Base-by-base conservation (phyloP, 2,888 invertebrate species). In the Chaitophorus viminalis region DNA sequence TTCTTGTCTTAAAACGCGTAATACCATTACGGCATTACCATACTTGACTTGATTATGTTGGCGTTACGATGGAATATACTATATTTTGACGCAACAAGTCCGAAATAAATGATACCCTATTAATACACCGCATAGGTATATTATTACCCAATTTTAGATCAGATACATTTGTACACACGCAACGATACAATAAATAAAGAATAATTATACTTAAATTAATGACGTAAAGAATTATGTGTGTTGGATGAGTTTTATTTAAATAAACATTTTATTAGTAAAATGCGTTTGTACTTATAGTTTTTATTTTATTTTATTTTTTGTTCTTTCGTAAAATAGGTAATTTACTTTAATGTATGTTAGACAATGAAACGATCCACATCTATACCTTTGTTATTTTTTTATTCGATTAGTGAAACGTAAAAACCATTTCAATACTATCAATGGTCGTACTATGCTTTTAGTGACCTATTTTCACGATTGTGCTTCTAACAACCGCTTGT, bases 391-490 rank as follows among this genome's bases (percentile, higher is more conserved):
- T 33, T 77, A 46, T 31, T 68, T 31, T 70, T 52, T 76, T 84
- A 46, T 85, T 68, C 68, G 25, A 77, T 68, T 85, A 85, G 84
- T 68, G 52, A 68, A 84, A 68, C 21, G 52, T 68, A 46, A 14
- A 81, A 78, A 79, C 86, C 86, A 86, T 86, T 86, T 86, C 65
- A 70, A 79, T 86, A 79, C 86, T 70, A 79, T 29, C 54, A 79
- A 86, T 86, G 86, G 86, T 79, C 86, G 78, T 86, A 72, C 78
- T 86, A 78, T 77, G 84, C 84, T 85, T 85, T 85, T 85, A 85
- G 84, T 85, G 84, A 78, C 86, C 78, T 86, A 77, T 29, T 72
- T 74, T 86, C 86, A 86, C 86, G 36, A 77, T 86, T 86, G 65
- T 79, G 86, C 86, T 86, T 86, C 78, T 54, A 78, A 86, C 33